Percentiles rank a stretch among this genome's conserved stretches.
These are phyloP conservation scores for Oryzias woworae DNA, from an alignment of 2,113 vertebrate species.

Conservation along the genomic window DNA sequence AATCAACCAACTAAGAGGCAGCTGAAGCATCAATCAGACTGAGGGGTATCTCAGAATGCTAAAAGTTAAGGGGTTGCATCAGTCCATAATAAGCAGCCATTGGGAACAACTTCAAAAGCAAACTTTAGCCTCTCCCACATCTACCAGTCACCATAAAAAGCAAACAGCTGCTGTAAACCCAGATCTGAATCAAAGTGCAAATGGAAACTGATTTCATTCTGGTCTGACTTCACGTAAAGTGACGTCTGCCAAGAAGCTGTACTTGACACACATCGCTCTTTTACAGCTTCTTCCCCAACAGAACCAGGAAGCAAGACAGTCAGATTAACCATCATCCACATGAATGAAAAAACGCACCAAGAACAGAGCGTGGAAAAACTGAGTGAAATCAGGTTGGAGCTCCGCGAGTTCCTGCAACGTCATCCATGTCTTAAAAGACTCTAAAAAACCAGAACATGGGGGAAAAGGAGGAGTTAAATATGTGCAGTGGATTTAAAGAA, in stretches of 20 bases:
- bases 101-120: constrained; percentile 53
- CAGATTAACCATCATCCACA: constrained; percentile 39
- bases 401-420: constrained; percentile 10
- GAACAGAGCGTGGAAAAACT: constrained; percentile 26
- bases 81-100: constrained; percentile 48
- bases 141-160: constrained; percentile 14
- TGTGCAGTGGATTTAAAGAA: constrained; percentile 32
- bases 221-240: constrained; percentile 13
- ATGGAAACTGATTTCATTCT: constrained; percentile 24
- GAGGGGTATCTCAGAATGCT: neutral
- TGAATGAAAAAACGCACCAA: constrained; percentile 46
- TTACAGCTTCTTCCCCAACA: constrained; percentile 47
- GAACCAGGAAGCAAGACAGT: constrained; percentile 52
- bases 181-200: constrained; percentile 13
- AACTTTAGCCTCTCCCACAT: constrained; percentile 29
- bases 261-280: constrained; percentile 73
- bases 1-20: neutral
- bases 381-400: constrained; percentile 5
- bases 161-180: constrained; percentile 4
- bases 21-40: neutral
- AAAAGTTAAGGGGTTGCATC: neutral
- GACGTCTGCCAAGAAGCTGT: constrained; percentile 55
- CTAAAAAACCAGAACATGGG: neutral
- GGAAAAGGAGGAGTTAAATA: neutral
- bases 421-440: neutral